Base-by-base conservation (phyloP, 2,797 vertebrate genomes). In the Fistularia commersonii region DNA sequence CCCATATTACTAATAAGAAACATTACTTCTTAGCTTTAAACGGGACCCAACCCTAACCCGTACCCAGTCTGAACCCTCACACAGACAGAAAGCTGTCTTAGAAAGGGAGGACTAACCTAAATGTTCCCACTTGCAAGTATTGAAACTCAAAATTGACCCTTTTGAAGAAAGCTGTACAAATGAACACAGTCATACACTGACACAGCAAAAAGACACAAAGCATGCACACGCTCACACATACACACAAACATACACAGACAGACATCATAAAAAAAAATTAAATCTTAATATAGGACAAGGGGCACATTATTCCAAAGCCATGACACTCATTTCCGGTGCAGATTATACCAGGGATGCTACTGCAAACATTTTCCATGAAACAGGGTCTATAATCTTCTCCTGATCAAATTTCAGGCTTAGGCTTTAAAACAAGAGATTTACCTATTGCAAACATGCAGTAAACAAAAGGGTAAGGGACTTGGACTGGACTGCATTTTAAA, bases 401-500 rank as follows among this genome's bases (percentile, higher is more conserved):
- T 66, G 47, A 38, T 57, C 6, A 1, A 67, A 57, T 64, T 52
- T 61, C 47, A 44, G 57, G 47, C 33, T 69, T 46, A 13, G 59
- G 10, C 41, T 41, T 39, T 35, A 64, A 67, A 58, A 46, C 23
- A 57, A 42, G 31, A 60, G 47, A 63, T 75, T 56, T 55, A 45
- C 61, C 63, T 57, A 49, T 2, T 54, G 35, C 48, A 57, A 45
- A 37, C 69, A 78, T 78, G 58, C 72, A 75, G 42, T 2, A 12
- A 75, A 57, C 57, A 68, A 54, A 45, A 9, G 47, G 34, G 32
- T 32, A 3, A 37, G 14, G 11, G 23, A 50, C 40, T 50, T 50
- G 47, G 57, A 60, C 41, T 61, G 6, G 6, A 45, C 9, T 45
- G n/a, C n/a, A 56, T 12, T 57, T 33, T 42, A 51, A 55, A 11